phyloP scores from a whole-genome alignment of 1,140 invertebrate genomes.

The Mylabris phalerata region DNA sequence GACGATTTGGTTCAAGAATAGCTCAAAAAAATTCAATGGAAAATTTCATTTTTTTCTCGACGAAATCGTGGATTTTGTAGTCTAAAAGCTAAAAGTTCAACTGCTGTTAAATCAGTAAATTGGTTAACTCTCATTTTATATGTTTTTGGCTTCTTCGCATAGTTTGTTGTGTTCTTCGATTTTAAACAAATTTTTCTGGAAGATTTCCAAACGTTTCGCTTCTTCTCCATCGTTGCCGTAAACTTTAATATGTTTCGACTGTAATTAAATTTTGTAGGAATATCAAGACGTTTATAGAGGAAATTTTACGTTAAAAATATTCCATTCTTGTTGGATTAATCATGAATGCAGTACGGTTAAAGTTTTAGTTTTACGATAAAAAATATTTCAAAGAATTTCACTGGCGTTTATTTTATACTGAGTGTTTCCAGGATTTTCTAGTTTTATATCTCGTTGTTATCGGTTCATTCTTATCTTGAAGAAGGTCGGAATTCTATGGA shows the following conservation, averaged over 20 bases:
- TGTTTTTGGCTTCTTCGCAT: constrained; percentile 43
- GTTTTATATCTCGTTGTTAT: no score
- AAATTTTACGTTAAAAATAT: background rate
- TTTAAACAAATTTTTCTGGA: constrained; percentile 73
- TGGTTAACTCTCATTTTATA: no score
- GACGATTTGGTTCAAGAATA: background rate
- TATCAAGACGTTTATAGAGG: background rate
- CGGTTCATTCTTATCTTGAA: no score
- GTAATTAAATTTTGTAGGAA: no score
- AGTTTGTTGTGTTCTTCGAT: constrained; percentile 76
- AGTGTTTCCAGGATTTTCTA: no score
- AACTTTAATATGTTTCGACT: no score
- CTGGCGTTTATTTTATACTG: no score
- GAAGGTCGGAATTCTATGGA: no score
- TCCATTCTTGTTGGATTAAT: background rate
- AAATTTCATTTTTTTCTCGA: background rate
- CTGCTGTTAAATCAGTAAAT: no score
- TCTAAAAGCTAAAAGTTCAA: no score
- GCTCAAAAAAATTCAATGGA: background rate
- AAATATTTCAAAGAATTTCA: no score
- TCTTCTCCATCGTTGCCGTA: constrained; percentile 52
- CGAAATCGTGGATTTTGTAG: background rate
- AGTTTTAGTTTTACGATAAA: no score
- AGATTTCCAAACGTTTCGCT: constrained; percentile 74
- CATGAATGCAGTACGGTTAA: background rate